Conservation (phyloP, 30 jellyfish, hydroid and myxozoan species). For the Clytia hemisphaerica region DNA sequence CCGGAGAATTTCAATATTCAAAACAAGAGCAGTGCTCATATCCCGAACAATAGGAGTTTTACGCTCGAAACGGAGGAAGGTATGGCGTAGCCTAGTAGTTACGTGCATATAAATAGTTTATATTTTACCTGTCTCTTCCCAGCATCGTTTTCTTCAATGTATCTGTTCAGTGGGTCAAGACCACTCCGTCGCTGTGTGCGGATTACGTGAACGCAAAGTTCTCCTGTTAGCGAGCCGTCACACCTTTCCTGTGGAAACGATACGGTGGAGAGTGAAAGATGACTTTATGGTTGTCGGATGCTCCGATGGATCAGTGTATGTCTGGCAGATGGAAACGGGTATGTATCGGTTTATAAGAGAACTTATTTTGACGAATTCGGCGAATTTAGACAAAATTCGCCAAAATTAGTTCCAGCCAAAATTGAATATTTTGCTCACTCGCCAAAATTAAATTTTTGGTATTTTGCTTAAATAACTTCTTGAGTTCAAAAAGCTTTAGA, state of each 20-base stretch:
- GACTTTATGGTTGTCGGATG: constrained; percentile 99
- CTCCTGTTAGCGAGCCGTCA: constrained; percentile 88
- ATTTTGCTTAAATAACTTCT: too few relatives aligned
- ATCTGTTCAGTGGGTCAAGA: constrained; percentile 98
- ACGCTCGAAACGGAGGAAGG: too few relatives aligned
- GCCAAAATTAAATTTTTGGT: too few relatives aligned
- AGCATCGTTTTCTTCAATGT: constrained; percentile 82
- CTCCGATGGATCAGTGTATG: constrained; percentile 98
- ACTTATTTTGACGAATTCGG: not conserved
- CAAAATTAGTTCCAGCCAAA: too few relatives aligned
- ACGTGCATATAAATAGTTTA: not conserved
- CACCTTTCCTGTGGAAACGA: constrained; percentile 96
- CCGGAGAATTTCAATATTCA: not conserved
- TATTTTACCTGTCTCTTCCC: not conserved
- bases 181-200: constrained; percentile 94
- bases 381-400: too few relatives aligned
- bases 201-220: constrained; percentile 77
- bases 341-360: not conserved
- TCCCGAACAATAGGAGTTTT: not conserved
- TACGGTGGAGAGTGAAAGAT: constrained; percentile 96
- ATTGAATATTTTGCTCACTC: too few relatives aligned
- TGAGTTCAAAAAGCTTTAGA: too few relatives aligned
- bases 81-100: not conserved
- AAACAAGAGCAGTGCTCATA: not conserved
- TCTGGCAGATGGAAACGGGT: constrained; percentile 99